These are phyloP conservation scores for Orthosia gracilis DNA, from an alignment of 2,888 invertebrate genomes.

Conservation along the genomic window DNA sequence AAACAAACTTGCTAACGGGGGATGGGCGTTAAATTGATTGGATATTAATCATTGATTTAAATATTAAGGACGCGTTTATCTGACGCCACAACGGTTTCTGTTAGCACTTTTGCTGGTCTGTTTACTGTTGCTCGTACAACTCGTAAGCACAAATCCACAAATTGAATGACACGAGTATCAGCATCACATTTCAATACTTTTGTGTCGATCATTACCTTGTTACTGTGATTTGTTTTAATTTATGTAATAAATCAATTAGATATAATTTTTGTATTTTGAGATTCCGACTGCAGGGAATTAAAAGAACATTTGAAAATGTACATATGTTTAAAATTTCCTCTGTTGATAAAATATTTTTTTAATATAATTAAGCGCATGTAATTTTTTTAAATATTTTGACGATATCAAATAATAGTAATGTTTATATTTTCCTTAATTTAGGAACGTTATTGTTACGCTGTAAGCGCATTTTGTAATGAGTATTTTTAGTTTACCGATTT, in stretches of 20 bases:
- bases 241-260: conserved; percentile 77
- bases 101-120: conserved; percentile 2
- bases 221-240: conserved; percentile 89
- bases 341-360: conserved; percentile 75
- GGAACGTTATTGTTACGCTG: conserved; percentile 85
- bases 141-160: conserved; percentile 60
- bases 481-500: conserved; percentile 82
- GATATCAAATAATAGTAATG: conserved; percentile 66
- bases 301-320: conserved; percentile 71
- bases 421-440: conserved; percentile 73
- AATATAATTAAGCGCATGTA: conserved; percentile 73
- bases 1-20: neutral
- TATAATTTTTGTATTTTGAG: conserved; percentile 77
- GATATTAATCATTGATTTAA: neutral
- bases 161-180: conserved; percentile 55
- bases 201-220: conserved; percentile 84
- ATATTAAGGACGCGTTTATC: too few relatives aligned
- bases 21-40: neutral
- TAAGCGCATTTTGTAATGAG: conserved; percentile 87
- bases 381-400: conserved; percentile 69
- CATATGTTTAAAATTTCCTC: conserved; percentile 71
- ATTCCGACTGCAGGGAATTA: conserved; percentile 76
- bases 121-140: conserved; percentile 29
- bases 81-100: neutral
- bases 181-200: conserved; percentile 81